A percentile compares a stretch with the other conserved stretches of the same genome.
These are phyloP conservation scores for Odontamblyopus lacepedii DNA, from an alignment of 2,797 vertebrate species.

Conservation along the genomic window DNA sequence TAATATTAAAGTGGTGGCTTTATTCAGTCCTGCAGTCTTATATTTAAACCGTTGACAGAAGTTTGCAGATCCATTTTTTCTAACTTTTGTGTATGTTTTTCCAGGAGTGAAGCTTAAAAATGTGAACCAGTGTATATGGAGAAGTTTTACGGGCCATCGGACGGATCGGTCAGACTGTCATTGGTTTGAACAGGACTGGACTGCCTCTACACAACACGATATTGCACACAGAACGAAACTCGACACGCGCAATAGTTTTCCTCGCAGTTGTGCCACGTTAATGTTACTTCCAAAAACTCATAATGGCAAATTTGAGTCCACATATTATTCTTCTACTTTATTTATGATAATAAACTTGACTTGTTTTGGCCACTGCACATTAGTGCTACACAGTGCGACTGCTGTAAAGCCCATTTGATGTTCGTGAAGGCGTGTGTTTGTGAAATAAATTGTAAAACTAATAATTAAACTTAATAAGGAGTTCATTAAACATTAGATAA, in stretches of 20 bases:
- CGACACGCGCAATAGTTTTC: constrained; percentile 49
- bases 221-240: constrained; percentile 43
- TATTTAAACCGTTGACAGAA: no score
- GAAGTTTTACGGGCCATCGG: constrained; percentile 65
- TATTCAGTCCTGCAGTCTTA: no score
- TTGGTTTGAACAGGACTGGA: constrained; percentile 80
- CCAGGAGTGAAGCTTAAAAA: constrained; percentile 47
- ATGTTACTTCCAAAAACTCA: constrained; percentile 37
- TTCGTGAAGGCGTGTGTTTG: constrained; percentile 84
- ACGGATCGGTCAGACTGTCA: constrained; percentile 52
- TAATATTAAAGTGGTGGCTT: no score
- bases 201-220: constrained; percentile 77
- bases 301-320: constrained; percentile 55
- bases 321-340: constrained; percentile 55
- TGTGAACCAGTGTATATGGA: constrained; percentile 49
- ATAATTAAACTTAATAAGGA: constrained; percentile 79
- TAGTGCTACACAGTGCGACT: constrained; percentile 71
- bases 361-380: constrained; percentile 71
- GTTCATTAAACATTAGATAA: constrained; percentile 81
- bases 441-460: constrained; percentile 85
- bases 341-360: constrained; percentile 68
- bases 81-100: neutral
- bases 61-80: no score
- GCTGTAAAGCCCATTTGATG: constrained; percentile 83
- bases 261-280: constrained; percentile 54